Percentiles rank a stretch among this genome's conserved stretches.
phyloP scores from a whole-genome alignment of 2,797 vertebrate genomes.

The Moxostoma hubbsi region DNA sequence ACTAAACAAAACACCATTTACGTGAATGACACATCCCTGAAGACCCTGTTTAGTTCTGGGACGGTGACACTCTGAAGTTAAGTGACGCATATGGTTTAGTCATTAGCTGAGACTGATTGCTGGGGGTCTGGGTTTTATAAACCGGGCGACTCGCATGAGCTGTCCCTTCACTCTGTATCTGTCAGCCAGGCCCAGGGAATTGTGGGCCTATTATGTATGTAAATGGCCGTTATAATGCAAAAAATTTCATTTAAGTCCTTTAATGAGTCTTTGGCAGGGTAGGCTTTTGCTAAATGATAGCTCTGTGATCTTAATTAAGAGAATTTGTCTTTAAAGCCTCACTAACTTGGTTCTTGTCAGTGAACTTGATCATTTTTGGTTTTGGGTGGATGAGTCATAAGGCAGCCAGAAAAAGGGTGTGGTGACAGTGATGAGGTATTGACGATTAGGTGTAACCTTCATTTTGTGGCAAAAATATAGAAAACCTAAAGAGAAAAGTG shows the following conservation, averaged over 20 bases:
- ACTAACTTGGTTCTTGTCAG: slow-evolving; percentile 84
- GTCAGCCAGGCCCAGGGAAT: slow-evolving; percentile 87
- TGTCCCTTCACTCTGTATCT: slow-evolving; percentile 89
- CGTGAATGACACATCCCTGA: slow-evolving; percentile 59
- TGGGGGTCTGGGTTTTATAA: slow-evolving; percentile 80
- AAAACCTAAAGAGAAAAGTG: slow-evolving; percentile 34
- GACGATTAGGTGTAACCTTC: slow-evolving; percentile 52
- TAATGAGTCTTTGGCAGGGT: slow-evolving; percentile 92
- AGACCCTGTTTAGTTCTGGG: slow-evolving; percentile 29
- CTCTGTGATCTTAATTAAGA: slow-evolving; percentile 93
- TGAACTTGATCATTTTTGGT: slow-evolving; percentile 53
- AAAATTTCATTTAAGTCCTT: slow-evolving; percentile 95
- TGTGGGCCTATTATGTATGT: slow-evolving; percentile 93
- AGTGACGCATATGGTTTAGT: slow-evolving; percentile 81
- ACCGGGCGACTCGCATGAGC: slow-evolving; percentile 89
- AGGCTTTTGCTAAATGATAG: slow-evolving; percentile 90
- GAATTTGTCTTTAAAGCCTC: slow-evolving; percentile 94
- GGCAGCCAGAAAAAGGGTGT: slow-evolving; percentile 28
- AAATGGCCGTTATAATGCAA: slow-evolving; percentile 96
- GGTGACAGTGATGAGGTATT: slow-evolving; percentile 38
- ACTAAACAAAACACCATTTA: slow-evolving; percentile 68
- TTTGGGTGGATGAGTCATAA: slow-evolving; percentile 47
- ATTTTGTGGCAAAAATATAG: slow-evolving; percentile 12
- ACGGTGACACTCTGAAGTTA: slow-evolving; percentile 65
- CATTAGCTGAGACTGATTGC: slow-evolving; percentile 91